A percentile compares a stretch with the other conserved stretches of the same genome.
These are phyloP conservation scores for Picus viridis DNA, from an alignment of 2,797 vertebrate species.

Conservation along the genomic window DNA sequence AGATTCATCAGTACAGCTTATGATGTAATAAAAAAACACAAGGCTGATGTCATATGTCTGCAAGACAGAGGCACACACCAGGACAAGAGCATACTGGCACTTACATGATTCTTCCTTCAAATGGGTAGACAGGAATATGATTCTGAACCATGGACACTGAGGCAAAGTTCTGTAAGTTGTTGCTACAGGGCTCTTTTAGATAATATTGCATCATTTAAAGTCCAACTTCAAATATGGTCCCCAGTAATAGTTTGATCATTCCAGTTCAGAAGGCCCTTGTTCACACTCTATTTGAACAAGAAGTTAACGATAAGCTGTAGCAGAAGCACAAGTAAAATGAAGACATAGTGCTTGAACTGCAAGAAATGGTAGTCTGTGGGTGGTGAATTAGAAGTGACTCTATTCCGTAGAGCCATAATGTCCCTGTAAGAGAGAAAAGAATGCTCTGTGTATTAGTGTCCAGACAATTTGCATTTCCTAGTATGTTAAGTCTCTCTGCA, in stretches of 20 bases:
- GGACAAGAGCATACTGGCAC: slow-evolving; percentile 79
- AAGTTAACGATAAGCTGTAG: slow-evolving; percentile 94
- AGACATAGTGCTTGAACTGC: slow-evolving; percentile 91
- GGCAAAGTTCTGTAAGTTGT: slow-evolving; percentile 63
- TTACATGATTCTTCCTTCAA: slow-evolving; percentile 71
- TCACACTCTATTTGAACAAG: slow-evolving; percentile 88
- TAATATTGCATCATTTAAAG: slow-evolving; percentile 74
- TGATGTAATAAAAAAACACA: slow-evolving; percentile 67
- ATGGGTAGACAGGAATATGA: slow-evolving; percentile 51
- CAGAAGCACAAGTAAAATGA: slow-evolving; percentile 90
- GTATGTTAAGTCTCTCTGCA: background rate
- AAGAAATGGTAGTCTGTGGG: slow-evolving; percentile 85
- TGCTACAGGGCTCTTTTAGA: slow-evolving; percentile 63
- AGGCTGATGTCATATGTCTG: slow-evolving; percentile 62
- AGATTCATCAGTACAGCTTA: slow-evolving; percentile 25
- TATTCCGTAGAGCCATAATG: slow-evolving; percentile 87
- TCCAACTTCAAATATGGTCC: slow-evolving; percentile 74
- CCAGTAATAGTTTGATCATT: slow-evolving; percentile 68
- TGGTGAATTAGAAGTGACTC: slow-evolving; percentile 77
- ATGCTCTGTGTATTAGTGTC: background rate
- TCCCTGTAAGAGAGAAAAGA: slow-evolving; percentile 83
- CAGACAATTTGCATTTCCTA: background rate
- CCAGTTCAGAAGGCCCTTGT: slow-evolving; percentile 69
- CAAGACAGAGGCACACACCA: slow-evolving; percentile 68
- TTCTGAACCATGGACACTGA: slow-evolving; percentile 59